phyloP scores from a whole-genome alignment of 64 coral and sea anemone genomes.

The Montipora cactus region DNA sequence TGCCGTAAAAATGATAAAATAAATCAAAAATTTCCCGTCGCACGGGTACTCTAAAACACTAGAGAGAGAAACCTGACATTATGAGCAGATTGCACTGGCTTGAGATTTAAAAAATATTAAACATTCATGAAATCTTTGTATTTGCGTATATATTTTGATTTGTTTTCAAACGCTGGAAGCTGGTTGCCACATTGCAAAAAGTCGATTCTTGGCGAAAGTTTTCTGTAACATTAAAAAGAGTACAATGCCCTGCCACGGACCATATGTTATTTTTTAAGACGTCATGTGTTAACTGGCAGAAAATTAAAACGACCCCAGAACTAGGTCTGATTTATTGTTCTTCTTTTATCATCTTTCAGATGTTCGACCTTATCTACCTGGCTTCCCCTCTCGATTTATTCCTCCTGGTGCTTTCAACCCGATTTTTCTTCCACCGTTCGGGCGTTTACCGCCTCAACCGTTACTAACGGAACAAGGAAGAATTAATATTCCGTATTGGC shows the following conservation, averaged over 20 bases:
- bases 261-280: no score
- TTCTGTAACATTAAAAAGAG: neutral
- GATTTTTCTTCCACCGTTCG: conserved; percentile 54
- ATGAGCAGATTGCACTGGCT: neutral
- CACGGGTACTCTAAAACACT: neutral
- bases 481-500: conserved; percentile 71
- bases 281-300: neutral
- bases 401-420: conserved; percentile 62
- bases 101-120: conserved; percentile 19
- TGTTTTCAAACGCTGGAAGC: neutral
- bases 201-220: neutral
- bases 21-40: conserved; percentile 12
- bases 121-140: conserved; percentile 44
- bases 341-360: conserved; percentile 63
- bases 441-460: conserved; percentile 31
- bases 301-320: conserved; percentile 26
- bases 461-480: conserved; percentile 6
- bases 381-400: conserved; percentile 42
- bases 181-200: neutral
- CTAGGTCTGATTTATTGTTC: conserved; percentile 63
- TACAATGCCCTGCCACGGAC: no score
- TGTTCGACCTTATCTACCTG: conserved; percentile 50
- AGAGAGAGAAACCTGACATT: conserved; percentile 10
- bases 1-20: conserved; percentile 4
- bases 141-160: conserved; percentile 10